Evolutionary conservation across 2,888 invertebrate genomes (phyloP).

Genomic region (Luperina testacea): DNA sequence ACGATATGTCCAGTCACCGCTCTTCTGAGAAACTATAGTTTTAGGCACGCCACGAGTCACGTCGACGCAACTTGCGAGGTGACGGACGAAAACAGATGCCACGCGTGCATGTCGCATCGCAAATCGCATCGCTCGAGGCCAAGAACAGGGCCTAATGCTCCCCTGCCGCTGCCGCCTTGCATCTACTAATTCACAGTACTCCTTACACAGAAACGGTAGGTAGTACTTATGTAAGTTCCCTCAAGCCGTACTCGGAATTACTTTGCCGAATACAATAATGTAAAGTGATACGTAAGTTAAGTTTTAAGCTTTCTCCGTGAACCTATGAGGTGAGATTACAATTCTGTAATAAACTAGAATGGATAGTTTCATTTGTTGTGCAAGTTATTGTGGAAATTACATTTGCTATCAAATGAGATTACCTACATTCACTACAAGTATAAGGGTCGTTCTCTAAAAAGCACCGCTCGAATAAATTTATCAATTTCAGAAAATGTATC

Average conservation of each 20-base stretch:
- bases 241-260: conserved; percentile 42
- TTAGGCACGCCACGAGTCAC: not conserved
- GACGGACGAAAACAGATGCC: not conserved
- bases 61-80: not conserved
- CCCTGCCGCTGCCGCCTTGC: not conserved
- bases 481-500: too few species aligned
- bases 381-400: not conserved
- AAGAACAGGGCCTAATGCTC: too few species aligned
- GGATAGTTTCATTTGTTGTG: conserved; percentile 5
- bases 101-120: not conserved
- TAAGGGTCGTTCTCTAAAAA: too few species aligned
- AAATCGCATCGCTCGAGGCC: not conserved
- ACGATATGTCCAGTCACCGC: too few species aligned
- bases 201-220: conserved; percentile 43
- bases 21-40: too few species aligned
- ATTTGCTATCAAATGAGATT: not conserved
- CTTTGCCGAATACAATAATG: conserved; percentile 48
- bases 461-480: too few species aligned
- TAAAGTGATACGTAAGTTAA: conserved; percentile 30
- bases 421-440: too few species aligned
- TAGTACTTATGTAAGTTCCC: conserved; percentile 39
- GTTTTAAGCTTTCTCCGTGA: not conserved
- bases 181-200: not conserved
- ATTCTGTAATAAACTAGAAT: not conserved
- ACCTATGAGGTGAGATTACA: conserved; percentile 4